A percentile compares a stretch with the other conserved stretches of the same genome.
Evolutionary conservation across 2,888 invertebrate genomes (phyloP).

Genomic region (Uloborus plumipes): DNA sequence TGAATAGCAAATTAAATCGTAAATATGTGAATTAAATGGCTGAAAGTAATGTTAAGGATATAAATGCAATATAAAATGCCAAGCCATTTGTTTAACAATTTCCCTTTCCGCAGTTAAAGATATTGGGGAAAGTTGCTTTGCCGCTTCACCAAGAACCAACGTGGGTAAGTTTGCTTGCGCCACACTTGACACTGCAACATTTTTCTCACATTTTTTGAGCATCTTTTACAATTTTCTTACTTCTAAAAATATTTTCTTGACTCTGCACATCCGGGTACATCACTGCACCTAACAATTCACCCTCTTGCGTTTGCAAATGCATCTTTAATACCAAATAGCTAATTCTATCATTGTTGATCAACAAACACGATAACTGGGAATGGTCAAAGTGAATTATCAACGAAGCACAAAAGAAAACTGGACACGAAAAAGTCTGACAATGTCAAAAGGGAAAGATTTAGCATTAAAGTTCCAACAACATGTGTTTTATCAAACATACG

Average conservation of each 20-base stretch:
- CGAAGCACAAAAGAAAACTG: too few species aligned
- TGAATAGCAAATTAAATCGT: too few species aligned
- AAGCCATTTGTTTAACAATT: slow-evolving; percentile 22
- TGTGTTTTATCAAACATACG: too few species aligned
- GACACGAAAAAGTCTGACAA: too few species aligned
- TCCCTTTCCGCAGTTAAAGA: slow-evolving; percentile 61
- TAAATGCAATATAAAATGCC: neutral
- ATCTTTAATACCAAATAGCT: too few species aligned
- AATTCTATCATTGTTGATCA: too few species aligned
- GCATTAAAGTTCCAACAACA: too few species aligned
- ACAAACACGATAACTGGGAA: too few species aligned
- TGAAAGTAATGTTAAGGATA: too few species aligned
- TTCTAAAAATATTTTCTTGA: neutral
- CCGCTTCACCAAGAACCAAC: slow-evolving; percentile 60
- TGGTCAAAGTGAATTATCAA: too few species aligned
- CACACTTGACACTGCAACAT: slow-evolving; percentile 52
- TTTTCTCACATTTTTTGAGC: slow-evolving; percentile 9
- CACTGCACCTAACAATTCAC: neutral
- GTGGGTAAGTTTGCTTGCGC: slow-evolving; percentile 60
- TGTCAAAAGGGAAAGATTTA: too few species aligned
- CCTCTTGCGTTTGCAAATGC: neutral
- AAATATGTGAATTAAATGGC: too few species aligned
- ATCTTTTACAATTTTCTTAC: neutral
- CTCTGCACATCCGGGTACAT: neutral
- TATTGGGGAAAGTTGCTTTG: slow-evolving; percentile 56